Percentiles rank a stretch among this genome's conserved stretches.
Evolutionary conservation across 2,797 vertebrate species (phyloP).

Genomic region (Percopsis omiscomaycus): DNA sequence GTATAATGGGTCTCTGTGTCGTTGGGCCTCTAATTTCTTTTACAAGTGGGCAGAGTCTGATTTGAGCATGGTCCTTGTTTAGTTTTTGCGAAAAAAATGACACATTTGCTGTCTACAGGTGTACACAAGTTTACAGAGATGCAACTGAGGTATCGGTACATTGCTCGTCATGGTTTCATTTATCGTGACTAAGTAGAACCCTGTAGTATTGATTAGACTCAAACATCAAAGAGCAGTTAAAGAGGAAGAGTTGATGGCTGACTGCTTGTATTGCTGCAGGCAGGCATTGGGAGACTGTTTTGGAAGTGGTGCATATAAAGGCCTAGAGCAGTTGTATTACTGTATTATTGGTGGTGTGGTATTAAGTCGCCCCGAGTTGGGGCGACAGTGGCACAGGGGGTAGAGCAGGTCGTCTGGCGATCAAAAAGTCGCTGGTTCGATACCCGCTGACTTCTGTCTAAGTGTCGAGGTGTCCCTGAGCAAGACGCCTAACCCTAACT

Average conservation of each 20-base stretch:
- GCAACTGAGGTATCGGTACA: slow-evolving; percentile 41
- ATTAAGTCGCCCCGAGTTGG: too few relatives aligned
- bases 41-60: not conserved
- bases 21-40: not conserved
- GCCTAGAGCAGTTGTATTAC: slow-evolving; percentile 53
- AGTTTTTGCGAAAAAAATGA: slow-evolving; percentile 5
- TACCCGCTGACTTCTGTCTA: too few relatives aligned
- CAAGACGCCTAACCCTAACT: too few relatives aligned
- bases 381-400: too few relatives aligned
- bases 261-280: slow-evolving; percentile 63
- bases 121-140: slow-evolving; percentile 14
- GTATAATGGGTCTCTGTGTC: not conserved
- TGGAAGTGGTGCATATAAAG: slow-evolving; percentile 65
- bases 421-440: too few relatives aligned
- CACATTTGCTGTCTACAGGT: not conserved
- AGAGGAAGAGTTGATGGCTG: slow-evolving; percentile 60
- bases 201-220: slow-evolving; percentile 74
- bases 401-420: too few relatives aligned
- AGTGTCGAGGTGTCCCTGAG: too few relatives aligned
- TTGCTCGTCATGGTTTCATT: slow-evolving; percentile 60
- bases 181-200: slow-evolving; percentile 69
- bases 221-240: slow-evolving; percentile 72
- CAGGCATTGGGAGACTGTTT: slow-evolving; percentile 55
- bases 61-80: slow-evolving; percentile 6
- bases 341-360: slow-evolving; percentile 6